phyloP scores from a whole-genome alignment of 2,888 invertebrate species.

The Drosophila mimica region DNA sequence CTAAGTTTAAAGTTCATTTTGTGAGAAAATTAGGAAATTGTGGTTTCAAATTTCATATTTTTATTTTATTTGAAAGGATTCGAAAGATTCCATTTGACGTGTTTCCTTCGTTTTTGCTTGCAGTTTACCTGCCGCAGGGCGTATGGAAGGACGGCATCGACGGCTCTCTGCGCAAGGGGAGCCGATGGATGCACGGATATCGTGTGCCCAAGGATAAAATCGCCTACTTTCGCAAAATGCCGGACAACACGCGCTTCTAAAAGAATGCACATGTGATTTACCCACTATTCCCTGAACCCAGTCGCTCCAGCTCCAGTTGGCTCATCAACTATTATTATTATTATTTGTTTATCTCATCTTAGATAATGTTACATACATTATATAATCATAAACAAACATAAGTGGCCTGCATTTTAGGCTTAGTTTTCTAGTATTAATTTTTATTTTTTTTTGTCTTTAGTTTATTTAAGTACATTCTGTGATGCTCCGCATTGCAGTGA shows the following conservation, averaged over 20 bases:
- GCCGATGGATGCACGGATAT: conserved; percentile 95
- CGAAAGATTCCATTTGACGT: not conserved
- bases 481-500: conserved; percentile 26
- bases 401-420: conserved; percentile 4
- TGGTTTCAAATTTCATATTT: not conserved
- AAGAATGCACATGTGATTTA: not conserved
- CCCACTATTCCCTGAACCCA: not conserved
- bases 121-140: conserved; percentile 95
- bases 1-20: not conserved
- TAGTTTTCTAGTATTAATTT: conserved; percentile 11
- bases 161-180: conserved; percentile 93
- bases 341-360: conserved; percentile 20
- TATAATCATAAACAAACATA: conserved; percentile 12
- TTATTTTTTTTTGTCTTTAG: conserved; percentile 4
- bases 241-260: conserved; percentile 92
- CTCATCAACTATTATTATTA: conserved; percentile 39
- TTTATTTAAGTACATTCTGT: conserved; percentile 36
- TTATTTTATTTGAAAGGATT: no score
- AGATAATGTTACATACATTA: conserved; percentile 32
- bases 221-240: conserved; percentile 93
- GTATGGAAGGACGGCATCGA: conserved; percentile 97
- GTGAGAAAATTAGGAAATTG: not conserved
- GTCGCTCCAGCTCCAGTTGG: not conserved
- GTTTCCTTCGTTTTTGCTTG: not conserved
- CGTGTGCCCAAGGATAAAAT: conserved; percentile 91